Conservation (phyloP, 2,113 vertebrate genomes). For the Micronycteris hirsuta region DNA sequence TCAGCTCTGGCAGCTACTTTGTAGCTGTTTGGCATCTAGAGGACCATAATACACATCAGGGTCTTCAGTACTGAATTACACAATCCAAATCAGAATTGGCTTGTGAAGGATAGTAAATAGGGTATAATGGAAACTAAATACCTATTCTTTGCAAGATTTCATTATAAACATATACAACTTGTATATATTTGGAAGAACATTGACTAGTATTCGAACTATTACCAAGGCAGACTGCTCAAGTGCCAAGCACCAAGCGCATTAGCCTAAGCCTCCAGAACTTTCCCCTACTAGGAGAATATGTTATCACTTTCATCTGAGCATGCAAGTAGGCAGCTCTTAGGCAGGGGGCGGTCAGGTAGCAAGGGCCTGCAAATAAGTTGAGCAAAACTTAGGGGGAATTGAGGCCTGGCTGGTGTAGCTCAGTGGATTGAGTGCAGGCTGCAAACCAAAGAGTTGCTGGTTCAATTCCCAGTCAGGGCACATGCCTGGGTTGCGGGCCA, state of each 20-base stretch:
- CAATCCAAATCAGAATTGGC: neutral
- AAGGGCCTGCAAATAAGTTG: neutral
- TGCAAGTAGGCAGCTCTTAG: neutral
- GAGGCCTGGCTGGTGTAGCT: too few species aligned
- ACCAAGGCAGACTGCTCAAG: neutral
- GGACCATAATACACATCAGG: neutral
- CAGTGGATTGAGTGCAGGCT: too few species aligned
- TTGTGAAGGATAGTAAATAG: neutral
- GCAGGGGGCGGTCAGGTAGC: accelerated
- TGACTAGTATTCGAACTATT: neutral
- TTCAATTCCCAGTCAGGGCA: too few species aligned
- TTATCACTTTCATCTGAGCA: neutral
- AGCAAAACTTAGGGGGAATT: neutral
- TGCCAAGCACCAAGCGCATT: neutral
- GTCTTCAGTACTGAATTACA: neutral
- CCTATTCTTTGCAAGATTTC: neutral
- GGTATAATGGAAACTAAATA: neutral
- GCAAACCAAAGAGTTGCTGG: too few species aligned
- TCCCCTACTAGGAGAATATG: neutral
- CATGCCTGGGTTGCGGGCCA: too few species aligned
- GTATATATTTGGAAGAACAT: neutral
- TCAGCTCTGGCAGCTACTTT: neutral
- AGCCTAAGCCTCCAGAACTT: neutral
- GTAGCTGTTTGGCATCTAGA: neutral
- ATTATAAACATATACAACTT: neutral